These are phyloP conservation scores for Leptoclinus maculatus DNA, from an alignment of 2,797 vertebrate genomes.

Conservation along the genomic window DNA sequence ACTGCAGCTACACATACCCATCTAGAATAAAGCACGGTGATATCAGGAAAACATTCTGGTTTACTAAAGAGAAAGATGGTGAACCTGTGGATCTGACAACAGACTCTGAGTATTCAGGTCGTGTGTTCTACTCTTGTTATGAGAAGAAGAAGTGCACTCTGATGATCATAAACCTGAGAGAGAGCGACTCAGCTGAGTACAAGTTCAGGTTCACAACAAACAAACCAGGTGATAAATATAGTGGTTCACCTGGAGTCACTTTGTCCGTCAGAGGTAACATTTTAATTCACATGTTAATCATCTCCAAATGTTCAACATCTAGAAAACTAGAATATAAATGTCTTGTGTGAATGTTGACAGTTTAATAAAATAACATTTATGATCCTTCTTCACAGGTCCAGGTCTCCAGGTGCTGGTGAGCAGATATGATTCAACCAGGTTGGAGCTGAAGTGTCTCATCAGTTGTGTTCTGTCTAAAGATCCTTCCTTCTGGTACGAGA, in stretches of 20 bases:
- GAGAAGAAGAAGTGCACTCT: not conserved
- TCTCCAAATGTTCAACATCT: not conserved
- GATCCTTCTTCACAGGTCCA: not conserved
- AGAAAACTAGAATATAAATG: no score
- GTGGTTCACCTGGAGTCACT: constrained; percentile 10
- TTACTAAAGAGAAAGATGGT: not conserved
- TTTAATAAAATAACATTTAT: not conserved
- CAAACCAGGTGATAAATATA: accelerated
- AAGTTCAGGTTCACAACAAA: constrained; percentile 14
- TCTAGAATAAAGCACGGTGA: accelerated
- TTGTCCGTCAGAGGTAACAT: constrained; percentile 42
- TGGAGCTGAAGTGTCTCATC: constrained; percentile 3
- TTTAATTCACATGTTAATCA: not conserved
- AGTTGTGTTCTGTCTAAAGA: not conserved
- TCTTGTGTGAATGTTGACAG: no score
- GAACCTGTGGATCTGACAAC: not conserved
- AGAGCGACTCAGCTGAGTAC: constrained; percentile 26
- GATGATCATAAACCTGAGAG: constrained; percentile 22
- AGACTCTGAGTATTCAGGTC: not conserved
- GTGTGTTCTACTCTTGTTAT: accelerated
- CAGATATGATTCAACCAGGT: accelerated
- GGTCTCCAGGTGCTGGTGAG: not conserved
- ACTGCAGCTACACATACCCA: not conserved
- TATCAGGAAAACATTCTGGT: constrained; percentile 15
- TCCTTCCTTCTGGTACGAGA: constrained; percentile 17